Evolutionary conservation across 1,140 invertebrate genomes (phyloP), one percentile per base, ranked within the genome.

Genomic region (Aphis gossypii): DNA sequence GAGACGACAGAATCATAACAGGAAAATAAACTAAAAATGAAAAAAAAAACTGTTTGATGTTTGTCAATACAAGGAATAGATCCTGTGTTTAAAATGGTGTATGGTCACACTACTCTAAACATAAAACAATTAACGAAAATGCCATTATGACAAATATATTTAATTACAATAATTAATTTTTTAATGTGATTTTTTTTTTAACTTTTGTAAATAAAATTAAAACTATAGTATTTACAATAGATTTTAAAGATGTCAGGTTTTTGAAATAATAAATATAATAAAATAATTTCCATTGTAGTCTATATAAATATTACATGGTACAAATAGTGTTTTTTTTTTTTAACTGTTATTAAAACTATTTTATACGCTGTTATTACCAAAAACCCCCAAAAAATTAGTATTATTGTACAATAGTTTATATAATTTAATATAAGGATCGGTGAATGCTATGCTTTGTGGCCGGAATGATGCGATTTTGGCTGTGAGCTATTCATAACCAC

Each of bases 201-300:
- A 76, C 38, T 93, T 93, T 93, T 54, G 86, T 84, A 93, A 93
- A 93, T 93, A 84, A 93, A 93, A 93, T 93, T 93, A 93, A 93
- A 86, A 86, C 92, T 93, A 84, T 93, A 93, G 30, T 93, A 93
- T 93, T 84, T 93, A 93, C 92, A 93, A 93, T 93, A 93, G 92
- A 51, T 93, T 93, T 93, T 93, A 93, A 93, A 93, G 92, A 93
- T 93, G 92, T 93, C 92, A 86, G 92, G 92, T 84, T 93, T 93
- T 93, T 93, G 92, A 93, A 86, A 93, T 92, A 92, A 92, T 93
- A 93, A 93, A 93, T 93, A 93, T 93, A 93, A 93, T 93, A 93
- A 84, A 93, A 93, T 93, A 93, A 93, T 93, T 92, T 93, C 41
- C 82, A 93, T 93, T 25, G 18, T 93, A 93, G 82, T 93, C 92